Percentiles rank a stretch among this genome's conserved stretches.
phyloP scores from a whole-genome alignment of 1,140 invertebrate species.

The Zeugodacus cucurbitae region DNA sequence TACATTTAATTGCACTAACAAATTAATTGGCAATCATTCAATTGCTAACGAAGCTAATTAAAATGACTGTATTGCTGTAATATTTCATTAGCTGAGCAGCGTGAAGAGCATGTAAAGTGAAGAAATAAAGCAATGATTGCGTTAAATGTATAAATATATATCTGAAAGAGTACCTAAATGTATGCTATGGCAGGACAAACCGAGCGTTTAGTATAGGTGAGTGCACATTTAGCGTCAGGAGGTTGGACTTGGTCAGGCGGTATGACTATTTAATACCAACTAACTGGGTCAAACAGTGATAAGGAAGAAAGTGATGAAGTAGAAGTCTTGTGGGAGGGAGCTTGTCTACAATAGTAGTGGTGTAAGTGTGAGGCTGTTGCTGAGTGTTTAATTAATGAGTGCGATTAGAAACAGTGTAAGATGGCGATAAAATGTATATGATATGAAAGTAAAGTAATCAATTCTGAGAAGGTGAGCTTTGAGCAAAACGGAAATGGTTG shows the following conservation, averaged over 20 bases:
- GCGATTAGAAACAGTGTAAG: background rate
- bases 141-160: background rate
- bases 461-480: background rate
- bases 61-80: background rate
- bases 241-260: background rate
- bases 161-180: background rate
- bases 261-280: background rate
- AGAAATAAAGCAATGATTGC: background rate
- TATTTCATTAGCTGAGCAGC: background rate
- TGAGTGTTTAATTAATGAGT: background rate
- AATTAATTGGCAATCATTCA: slow-evolving; percentile 32
- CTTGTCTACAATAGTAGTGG: too few relatives aligned
- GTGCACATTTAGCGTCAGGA: background rate
- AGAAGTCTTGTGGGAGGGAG: too few relatives aligned
- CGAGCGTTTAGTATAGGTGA: background rate
- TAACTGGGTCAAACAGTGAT: background rate
- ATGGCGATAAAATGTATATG: background rate
- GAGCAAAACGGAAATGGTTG: too few relatives aligned
- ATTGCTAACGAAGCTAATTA: slow-evolving; percentile 17
- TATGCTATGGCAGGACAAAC: background rate
- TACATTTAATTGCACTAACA: slow-evolving; percentile 7
- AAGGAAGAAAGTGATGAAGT: background rate
- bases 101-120: background rate
- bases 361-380: background rate
- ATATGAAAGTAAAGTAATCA: background rate